These are phyloP conservation scores for Dione vanillae DNA, from an alignment of 2,888 invertebrate species.

Conservation along the genomic window DNA sequence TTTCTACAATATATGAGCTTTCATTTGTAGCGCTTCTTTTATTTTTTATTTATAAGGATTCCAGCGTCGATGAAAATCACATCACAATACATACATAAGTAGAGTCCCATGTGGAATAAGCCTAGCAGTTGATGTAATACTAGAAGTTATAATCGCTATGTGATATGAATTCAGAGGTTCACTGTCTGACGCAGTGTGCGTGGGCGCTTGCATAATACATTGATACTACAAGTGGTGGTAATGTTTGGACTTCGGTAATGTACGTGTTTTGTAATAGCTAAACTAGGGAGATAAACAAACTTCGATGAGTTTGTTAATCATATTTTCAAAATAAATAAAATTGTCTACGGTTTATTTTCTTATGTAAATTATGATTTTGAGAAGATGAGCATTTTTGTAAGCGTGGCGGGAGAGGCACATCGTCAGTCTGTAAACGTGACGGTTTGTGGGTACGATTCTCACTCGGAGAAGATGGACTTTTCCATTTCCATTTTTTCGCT, in stretches of 20 bases:
- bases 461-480: no score
- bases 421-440: no score
- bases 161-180: constrained; percentile 60
- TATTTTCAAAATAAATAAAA: no score
- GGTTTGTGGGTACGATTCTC: no score
- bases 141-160: constrained; percentile 64
- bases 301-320: no score
- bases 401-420: no score
- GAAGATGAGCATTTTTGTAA: no score
- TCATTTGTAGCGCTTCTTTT: constrained; percentile 25
- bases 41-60: constrained; percentile 23
- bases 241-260: background rate
- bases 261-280: constrained; percentile 1
- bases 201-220: constrained; percentile 32
- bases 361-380: no score
- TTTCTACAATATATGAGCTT: constrained; percentile 15
- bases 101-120: constrained; percentile 18
- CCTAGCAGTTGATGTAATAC: constrained; percentile 47
- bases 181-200: constrained; percentile 43
- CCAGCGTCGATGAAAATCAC: constrained; percentile 12
- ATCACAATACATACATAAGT: background rate
- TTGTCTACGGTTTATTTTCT: no score
- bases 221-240: background rate
- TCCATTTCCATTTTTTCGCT: no score
- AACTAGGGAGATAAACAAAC: background rate